Evolutionary conservation across 2,888 invertebrate species (phyloP), one percentile per base, ranked within the genome.

Genomic region (Cancer borealis): DNA sequence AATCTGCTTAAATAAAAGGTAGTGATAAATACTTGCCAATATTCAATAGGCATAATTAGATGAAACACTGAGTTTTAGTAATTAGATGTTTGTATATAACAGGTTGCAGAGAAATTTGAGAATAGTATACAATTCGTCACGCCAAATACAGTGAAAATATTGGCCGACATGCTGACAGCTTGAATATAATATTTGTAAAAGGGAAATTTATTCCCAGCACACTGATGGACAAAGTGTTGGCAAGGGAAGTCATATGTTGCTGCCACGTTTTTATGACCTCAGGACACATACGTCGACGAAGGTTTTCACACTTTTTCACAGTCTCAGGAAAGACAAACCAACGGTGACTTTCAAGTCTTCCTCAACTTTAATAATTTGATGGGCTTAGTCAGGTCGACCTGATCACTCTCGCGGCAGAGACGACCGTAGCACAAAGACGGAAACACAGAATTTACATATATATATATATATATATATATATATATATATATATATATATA

Each of bases 201-300:
- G 21, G n/a, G 66, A 66, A 66, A 66, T 66, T n/a, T 66, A 21
- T 66, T 3, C 5, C n/a, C 6, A 14, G 14, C 54, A n/a, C 66
- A n/a, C 17, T 66, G 66, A 66, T 66, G 66, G 66, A 66, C 66
- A 66, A 66, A 66, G 66, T n/a, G 66, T n/a, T 66, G 66, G n/a
- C 66, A n/a, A n/a, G n/a, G 66, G 66, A n/a, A n/a, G n/a, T 6
- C n/a, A 4, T 66, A 8, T n/a, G 66, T 66, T 66, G 66, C 66
- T n/a, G 66, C 66, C n/a, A 21, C 66, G 66, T 21, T 66, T 66
- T n/a, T n/a, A 66, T n/a, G 66, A n/a, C 66, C 66, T 66, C 17
- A 17, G 6, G 17, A n/a, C n/a, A 66, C n/a, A 66, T n/a, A 21
- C n/a, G 6, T 66, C n/a, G 17, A 66, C 66, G 17, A n/a, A 66